phyloP scores from a whole-genome alignment of 2,888 invertebrate genomes.

The Agriotes lineatus region DNA sequence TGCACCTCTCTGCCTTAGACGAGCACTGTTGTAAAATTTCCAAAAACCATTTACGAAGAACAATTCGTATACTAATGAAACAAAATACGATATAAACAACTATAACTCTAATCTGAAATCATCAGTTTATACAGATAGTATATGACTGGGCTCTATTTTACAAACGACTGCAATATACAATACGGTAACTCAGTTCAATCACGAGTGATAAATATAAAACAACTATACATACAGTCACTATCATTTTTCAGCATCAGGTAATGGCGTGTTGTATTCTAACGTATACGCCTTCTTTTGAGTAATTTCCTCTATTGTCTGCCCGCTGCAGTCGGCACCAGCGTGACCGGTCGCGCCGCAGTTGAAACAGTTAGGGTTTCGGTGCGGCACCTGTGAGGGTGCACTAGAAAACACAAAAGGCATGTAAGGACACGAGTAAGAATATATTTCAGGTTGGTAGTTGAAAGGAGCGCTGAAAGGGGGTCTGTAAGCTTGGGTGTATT shows the following conservation, averaged over 20 bases:
- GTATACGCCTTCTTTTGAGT: conserved; percentile 80
- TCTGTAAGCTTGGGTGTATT: conserved; percentile 59
- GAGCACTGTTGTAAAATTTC: conserved; percentile 3
- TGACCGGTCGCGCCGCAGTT: conserved; percentile 92
- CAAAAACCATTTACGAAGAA: conserved; percentile 4
- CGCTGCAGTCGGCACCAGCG: conserved; percentile 87
- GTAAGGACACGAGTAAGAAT: conserved; percentile 61
- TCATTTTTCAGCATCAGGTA: conserved; percentile 54
- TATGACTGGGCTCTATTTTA: conserved; percentile 17
- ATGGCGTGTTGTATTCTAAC: conserved; percentile 70
- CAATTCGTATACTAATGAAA: conserved; percentile 13
- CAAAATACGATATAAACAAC: background rate
- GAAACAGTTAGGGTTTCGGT: conserved; percentile 82
- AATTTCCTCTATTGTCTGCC: conserved; percentile 93
- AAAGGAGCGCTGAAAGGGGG: conserved; percentile 64
- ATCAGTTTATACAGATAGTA: conserved; percentile 16
- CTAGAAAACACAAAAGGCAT: conserved; percentile 63
- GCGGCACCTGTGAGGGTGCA: conserved; percentile 68
- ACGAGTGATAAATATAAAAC: conserved; percentile 38
- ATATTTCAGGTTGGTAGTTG: conserved; percentile 69
- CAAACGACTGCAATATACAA: conserved; percentile 22
- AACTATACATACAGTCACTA: conserved; percentile 43
- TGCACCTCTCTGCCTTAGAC: conserved; percentile 18
- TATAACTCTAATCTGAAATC: conserved; percentile 14
- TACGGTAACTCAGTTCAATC: conserved; percentile 54